Conservation (phyloP, 1,140 invertebrate species). For the Rhizoglyphus robini region DNA sequence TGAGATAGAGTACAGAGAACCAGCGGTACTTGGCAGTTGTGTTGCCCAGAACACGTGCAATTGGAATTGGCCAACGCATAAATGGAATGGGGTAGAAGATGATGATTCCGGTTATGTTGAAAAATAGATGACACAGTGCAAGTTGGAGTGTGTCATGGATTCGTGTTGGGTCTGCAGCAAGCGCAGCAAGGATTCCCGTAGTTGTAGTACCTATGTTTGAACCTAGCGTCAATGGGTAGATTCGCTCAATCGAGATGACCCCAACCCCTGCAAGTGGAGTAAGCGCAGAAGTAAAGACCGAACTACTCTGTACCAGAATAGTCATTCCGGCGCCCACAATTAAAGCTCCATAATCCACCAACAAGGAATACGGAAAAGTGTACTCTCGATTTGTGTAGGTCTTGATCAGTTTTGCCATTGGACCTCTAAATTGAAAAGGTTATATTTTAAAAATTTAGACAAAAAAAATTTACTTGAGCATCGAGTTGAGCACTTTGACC, state of each 20-base stretch:
- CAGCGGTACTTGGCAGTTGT: constrained; percentile 43
- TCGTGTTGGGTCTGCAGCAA: constrained; percentile 35
- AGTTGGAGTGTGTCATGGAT: constrained; percentile 41
- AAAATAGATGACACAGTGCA: constrained; percentile 48
- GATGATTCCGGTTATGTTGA: constrained; percentile 49
- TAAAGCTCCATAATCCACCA: constrained; percentile 46
- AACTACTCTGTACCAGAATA: constrained; percentile 47
- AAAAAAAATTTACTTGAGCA: constrained; percentile 27
- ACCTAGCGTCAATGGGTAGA: constrained; percentile 48
- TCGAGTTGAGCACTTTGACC: constrained; percentile 43
- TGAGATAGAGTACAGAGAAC: constrained; percentile 44
- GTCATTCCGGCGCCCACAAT: constrained; percentile 44
- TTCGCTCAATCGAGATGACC: constrained; percentile 43
- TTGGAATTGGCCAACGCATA: constrained; percentile 41
- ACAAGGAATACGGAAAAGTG: constrained; percentile 33
- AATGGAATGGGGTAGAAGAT: constrained; percentile 47
- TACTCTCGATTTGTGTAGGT: constrained; percentile 43
- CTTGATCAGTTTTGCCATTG: constrained; percentile 39
- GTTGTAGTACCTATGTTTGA: constrained; percentile 50
- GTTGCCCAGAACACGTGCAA: constrained; percentile 41
- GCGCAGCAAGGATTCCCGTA: constrained; percentile 41
- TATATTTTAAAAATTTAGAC: constrained; percentile 9
- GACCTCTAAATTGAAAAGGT: constrained; percentile 31
- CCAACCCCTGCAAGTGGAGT: constrained; percentile 49
- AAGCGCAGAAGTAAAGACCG: constrained; percentile 49